A percentile compares a stretch with the other conserved stretches of the same genome.
phyloP scores from a whole-genome alignment of 2,113 vertebrate species.

The Typhlomys cinereus region DNA sequence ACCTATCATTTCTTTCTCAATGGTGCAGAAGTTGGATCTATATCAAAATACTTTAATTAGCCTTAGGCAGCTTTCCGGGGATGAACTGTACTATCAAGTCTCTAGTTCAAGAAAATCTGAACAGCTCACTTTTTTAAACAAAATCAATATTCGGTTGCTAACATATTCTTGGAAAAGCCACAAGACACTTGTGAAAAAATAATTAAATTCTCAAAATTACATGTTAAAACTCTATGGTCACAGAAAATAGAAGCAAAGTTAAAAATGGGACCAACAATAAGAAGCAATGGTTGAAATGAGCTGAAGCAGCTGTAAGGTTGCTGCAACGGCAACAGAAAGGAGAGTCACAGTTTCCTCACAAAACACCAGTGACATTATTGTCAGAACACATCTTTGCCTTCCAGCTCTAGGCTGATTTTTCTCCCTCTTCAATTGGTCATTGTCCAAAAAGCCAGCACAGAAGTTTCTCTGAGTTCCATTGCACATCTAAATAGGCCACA shows the following conservation, averaged over 20 bases:
- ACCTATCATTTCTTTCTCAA: slow-evolving; percentile 10
- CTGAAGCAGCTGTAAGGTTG: slow-evolving; percentile 51
- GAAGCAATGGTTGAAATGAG: slow-evolving; percentile 69
- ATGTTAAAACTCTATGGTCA: slow-evolving; percentile 69
- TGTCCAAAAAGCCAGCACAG: background rate
- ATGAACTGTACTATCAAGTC: slow-evolving; percentile 60
- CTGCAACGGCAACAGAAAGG: slow-evolving; percentile 29
- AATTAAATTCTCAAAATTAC: slow-evolving; percentile 77
- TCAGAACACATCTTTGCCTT: background rate
- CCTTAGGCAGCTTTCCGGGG: slow-evolving; percentile 60
- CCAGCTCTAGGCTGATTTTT: background rate
- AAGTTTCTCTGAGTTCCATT: slow-evolving; percentile 2
- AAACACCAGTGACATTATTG: slow-evolving; percentile 12
- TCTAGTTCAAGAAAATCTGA: slow-evolving; percentile 56
- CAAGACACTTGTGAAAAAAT: slow-evolving; percentile 77
- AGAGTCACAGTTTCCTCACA: slow-evolving; percentile 12
- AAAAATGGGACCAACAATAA: slow-evolving; percentile 69
- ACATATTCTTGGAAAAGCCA: slow-evolving; percentile 72
- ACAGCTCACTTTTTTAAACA: slow-evolving; percentile 62
- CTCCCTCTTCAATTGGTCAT: slow-evolving; percentile 4
- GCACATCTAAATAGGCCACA: background rate
- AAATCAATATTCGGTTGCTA: slow-evolving; percentile 59
- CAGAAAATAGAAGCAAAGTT: slow-evolving; percentile 79
- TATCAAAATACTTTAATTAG: slow-evolving; percentile 69
- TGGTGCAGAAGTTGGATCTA: slow-evolving; percentile 46